phyloP scores from a whole-genome alignment of 1,140 invertebrate genomes.

The Lerema accius region DNA sequence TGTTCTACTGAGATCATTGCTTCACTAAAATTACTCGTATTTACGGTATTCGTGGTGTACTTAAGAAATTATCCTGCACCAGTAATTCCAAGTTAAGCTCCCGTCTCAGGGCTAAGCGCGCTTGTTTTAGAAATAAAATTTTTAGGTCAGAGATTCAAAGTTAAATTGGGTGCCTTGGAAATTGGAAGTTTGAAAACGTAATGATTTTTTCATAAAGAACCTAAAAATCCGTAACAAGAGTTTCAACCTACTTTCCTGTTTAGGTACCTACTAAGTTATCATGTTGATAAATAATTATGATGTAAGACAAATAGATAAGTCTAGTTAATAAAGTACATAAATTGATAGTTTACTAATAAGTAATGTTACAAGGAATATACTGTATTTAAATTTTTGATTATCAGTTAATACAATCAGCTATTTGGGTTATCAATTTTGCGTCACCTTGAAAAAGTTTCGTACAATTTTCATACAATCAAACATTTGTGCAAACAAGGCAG shows the following conservation, averaged over 20 bases:
- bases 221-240: slow-evolving; percentile 8
- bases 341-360: no score
- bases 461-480: no score
- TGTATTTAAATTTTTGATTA: no score
- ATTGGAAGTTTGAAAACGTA: slow-evolving; percentile 22
- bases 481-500: slow-evolving; percentile 16
- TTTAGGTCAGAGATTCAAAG: slow-evolving; percentile 14
- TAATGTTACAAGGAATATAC: no score
- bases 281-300: no score
- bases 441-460: slow-evolving; percentile 6
- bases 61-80: slow-evolving; percentile 28
- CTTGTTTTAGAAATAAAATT: slow-evolving; percentile 21
- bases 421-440: background rate
- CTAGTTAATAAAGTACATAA: no score
- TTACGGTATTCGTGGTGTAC: slow-evolving; percentile 17
- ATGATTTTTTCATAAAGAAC: slow-evolving; percentile 13
- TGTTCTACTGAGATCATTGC: background rate
- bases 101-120: slow-evolving; percentile 11
- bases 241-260: slow-evolving; percentile 18
- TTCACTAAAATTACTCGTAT: slow-evolving; percentile 24
- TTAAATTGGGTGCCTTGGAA: slow-evolving; percentile 22
- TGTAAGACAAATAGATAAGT: no score
- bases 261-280: no score
- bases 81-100: slow-evolving; percentile 19
- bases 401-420: slow-evolving; percentile 10